phyloP scores from a whole-genome alignment of 2,113 vertebrate species.

The Cephalopholis sonnerati region DNA sequence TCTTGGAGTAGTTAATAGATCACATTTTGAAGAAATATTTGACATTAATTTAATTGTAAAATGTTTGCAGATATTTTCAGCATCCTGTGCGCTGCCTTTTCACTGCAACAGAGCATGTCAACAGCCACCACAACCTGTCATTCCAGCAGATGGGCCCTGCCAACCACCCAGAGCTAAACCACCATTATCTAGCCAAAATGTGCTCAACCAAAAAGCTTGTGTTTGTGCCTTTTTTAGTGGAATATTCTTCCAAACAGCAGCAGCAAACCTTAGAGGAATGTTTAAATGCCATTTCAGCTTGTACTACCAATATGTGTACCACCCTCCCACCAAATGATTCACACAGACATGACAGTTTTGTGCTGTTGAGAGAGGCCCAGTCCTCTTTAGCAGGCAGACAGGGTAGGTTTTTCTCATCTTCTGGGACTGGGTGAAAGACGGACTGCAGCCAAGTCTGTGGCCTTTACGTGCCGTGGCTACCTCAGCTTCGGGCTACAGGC shows the following conservation, averaged over 20 bases:
- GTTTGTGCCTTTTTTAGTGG: background rate
- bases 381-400: background rate
- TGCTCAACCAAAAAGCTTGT: background rate
- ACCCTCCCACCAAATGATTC: background rate
- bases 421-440: background rate
- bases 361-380: background rate
- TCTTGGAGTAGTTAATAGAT: too few species aligned
- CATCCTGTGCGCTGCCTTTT: background rate
- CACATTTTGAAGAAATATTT: background rate
- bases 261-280: background rate
- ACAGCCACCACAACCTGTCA: background rate
- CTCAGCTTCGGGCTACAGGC: background rate
- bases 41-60: background rate
- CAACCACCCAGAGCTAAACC: background rate
- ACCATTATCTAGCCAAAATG: background rate
- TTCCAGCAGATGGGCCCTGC: background rate
- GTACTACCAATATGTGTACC: background rate
- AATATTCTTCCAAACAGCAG: background rate
- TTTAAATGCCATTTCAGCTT: background rate
- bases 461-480: background rate
- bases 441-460: background rate
- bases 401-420: background rate
- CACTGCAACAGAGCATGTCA: background rate
- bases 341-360: background rate
- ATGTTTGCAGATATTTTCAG: background rate